Conservation (phyloP, 2,888 invertebrate genomes). For the Strigamia crassipes region DNA sequence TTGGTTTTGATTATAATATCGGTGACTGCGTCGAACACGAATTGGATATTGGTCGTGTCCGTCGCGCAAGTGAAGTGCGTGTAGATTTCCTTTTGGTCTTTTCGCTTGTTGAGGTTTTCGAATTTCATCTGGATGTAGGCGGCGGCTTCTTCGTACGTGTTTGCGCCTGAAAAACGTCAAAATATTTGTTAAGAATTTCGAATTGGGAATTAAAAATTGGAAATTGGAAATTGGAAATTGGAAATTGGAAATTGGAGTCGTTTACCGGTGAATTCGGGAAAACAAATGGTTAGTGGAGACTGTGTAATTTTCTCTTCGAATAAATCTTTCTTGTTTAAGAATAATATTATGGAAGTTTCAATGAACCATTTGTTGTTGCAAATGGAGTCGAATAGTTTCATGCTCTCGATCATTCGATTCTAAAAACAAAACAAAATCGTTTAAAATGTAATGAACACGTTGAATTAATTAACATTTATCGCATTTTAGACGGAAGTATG, state of each 20-base stretch:
- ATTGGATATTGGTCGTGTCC: constrained; percentile 99
- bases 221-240: no score
- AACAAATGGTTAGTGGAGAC: constrained; percentile 98
- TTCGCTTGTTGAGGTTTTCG: constrained; percentile 95
- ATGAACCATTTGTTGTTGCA: constrained; percentile 99
- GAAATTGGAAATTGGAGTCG: no score
- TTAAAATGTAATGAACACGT: no score
- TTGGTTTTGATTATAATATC: constrained; percentile 99
- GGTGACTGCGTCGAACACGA: constrained; percentile 99
- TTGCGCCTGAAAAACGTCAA: no score
- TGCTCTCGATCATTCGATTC: constrained; percentile 99
- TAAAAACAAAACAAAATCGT: constrained; percentile 67
- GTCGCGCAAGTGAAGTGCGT: constrained; percentile 99
- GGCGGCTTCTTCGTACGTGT: constrained; percentile 98
- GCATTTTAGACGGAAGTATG: no score
- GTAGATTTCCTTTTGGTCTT: constrained; percentile 99
- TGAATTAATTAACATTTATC: no score
- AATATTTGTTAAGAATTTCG: no score
- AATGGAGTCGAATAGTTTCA: constrained; percentile 99
- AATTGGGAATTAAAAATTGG: no score
- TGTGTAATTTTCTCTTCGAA: constrained; percentile 99
- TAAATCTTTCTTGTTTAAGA: constrained; percentile 99
- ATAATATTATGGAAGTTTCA: constrained; percentile 98
- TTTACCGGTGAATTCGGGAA: constrained; percentile 97
- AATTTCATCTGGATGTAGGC: constrained; percentile 99